Evolutionary conservation across 1,140 invertebrate genomes (phyloP), one percentile per base, ranked within the genome.

Genomic region (Mycetomoellerius zeteki): DNA sequence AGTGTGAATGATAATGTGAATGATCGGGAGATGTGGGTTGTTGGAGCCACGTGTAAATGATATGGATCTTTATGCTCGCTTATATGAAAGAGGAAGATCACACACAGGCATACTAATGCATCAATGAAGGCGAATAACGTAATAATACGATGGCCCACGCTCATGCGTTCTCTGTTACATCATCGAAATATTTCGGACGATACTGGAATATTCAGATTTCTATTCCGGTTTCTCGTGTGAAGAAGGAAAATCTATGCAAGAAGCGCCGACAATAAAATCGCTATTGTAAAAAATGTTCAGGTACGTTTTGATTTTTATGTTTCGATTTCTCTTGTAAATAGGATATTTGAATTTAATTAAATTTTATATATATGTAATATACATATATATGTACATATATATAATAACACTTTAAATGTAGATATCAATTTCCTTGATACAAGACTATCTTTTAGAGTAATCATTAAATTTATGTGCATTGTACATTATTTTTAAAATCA

Each of bases 171-270:
- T 3, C 0, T 30, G 67, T 90, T 91, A 86, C 89, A 72, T 89
- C 89, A 89, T 85, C 77, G 88, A 86, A 78, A 87, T 87, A 87
- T 91, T 91, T 89, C 27, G 81, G 76, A 90, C 77, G 71, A 82
- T 84, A 47, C 33, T 21, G 67, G 64, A 88, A 77, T 37, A 85
- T 58, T 62, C 33, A 88, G 71, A 50, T 37, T 73, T 16, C 19
- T 67, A 50, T 73, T 56, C 37, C 52, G 54, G 27, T 14, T 88
- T 67, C 7, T 73, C 14, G 37, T 21, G 19, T 43, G 43, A 67
- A 52, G 24, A 60, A 60, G 21, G 7, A 43, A 64, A 85, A 76
- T 73, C 19, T 43, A 37, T 10, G 30, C 2, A 82, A 60, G 64
- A 81, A 81, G 10, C 77, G 10, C 3, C 50, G 33, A 10, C n/a